Conservation (phyloP, 1,140 invertebrate species). For the Cataglyphis hispanica region DNA sequence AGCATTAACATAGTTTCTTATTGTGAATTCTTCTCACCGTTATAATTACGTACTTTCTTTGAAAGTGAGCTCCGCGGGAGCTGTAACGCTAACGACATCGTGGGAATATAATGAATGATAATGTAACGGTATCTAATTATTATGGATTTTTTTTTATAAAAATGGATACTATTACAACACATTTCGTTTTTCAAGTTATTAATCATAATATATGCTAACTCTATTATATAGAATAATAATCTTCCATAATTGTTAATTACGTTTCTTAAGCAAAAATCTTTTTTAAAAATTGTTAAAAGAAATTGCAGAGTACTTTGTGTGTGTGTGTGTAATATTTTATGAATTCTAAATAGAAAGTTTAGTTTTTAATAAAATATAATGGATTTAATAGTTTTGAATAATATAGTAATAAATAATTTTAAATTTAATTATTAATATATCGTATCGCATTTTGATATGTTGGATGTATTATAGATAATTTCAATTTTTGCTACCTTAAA, state of each 20-base stretch:
- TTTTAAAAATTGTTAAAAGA: no score
- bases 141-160: slow-evolving; percentile 14
- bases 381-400: neutral
- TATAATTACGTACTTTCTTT: slow-evolving; percentile 40
- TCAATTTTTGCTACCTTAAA: neutral
- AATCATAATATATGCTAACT: neutral
- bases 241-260: neutral
- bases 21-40: slow-evolving; percentile 13
- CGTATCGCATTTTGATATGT: neutral
- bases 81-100: slow-evolving; percentile 9
- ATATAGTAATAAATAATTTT: neutral
- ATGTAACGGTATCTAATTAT: slow-evolving; percentile 30
- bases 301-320: no score
- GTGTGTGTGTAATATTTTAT: neutral
- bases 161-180: neutral
- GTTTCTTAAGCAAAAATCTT: no score
- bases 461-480: neutral
- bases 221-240: neutral
- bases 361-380: neutral
- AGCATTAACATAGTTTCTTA: slow-evolving; percentile 41
- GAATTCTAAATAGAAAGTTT: neutral
- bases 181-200: neutral
- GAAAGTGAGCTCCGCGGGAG: neutral
- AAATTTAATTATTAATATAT: neutral
- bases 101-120: slow-evolving; percentile 26